Percentiles rank a stretch among this genome's conserved stretches.
Conservation (phyloP, 2,113 vertebrate species). For the Engystomops pustulosus region DNA sequence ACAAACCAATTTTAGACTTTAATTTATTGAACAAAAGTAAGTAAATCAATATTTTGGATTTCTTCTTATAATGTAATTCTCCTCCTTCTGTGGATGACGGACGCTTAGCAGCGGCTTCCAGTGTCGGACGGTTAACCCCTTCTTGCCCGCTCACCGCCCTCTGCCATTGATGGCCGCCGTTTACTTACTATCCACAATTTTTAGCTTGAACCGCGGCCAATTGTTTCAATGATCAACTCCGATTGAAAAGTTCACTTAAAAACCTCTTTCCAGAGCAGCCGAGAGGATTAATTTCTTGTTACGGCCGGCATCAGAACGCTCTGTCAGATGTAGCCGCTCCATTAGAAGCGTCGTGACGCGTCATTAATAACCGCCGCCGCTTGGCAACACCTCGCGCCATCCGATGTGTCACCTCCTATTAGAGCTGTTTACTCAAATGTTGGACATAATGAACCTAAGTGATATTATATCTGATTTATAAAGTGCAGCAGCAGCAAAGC, state of each 20-base stretch:
- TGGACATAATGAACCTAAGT: conserved; percentile 25
- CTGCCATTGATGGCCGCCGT: not conserved
- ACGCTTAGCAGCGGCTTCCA: too few species aligned
- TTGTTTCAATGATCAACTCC: conserved; percentile 9
- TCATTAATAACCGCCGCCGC: conserved; percentile 24
- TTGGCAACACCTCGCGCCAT: conserved; percentile 16
- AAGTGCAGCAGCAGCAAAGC: not conserved
- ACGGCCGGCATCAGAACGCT: not conserved
- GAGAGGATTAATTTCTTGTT: conserved; percentile 40
- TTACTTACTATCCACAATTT: not conserved
- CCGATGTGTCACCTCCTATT: conserved; percentile 2
- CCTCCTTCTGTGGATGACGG: too few species aligned
- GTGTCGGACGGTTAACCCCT: not conserved
- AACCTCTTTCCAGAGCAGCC: conserved; percentile 11
- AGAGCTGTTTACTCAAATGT: conserved; percentile 17
- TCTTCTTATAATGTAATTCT: too few species aligned
- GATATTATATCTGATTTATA: conserved; percentile 23
- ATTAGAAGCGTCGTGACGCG: conserved; percentile 2
- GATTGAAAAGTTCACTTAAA: conserved; percentile 38
- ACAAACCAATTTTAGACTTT: too few species aligned
- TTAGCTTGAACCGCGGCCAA: conserved; percentile 22
- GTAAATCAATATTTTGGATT: too few species aligned
- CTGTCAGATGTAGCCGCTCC: not conserved
- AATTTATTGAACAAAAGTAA: too few species aligned
- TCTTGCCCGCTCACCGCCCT: not conserved